These are phyloP conservation scores for Thamnophis sirtalis DNA, from an alignment of 2,113 vertebrate genomes.

Conservation along the genomic window DNA sequence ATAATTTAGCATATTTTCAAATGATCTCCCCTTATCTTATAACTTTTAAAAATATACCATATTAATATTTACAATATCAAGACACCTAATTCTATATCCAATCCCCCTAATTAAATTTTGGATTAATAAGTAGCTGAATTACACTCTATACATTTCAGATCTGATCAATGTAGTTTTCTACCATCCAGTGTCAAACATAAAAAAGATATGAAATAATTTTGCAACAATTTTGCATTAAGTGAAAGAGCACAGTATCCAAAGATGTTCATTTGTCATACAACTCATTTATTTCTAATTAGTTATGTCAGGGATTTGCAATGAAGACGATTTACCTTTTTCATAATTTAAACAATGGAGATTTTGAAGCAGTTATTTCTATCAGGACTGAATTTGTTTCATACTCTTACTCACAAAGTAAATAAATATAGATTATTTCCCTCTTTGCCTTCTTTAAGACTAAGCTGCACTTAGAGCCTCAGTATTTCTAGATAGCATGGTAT, in stretches of 20 bases:
- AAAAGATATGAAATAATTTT: conserved; percentile 46
- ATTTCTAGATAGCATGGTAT: conserved; percentile 52
- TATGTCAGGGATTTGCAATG: conserved; percentile 42
- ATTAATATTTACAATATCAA: conserved; percentile 50
- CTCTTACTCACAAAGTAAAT: conserved; percentile 40
- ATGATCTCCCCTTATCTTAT: conserved; percentile 28
- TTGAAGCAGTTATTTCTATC: conserved; percentile 11
- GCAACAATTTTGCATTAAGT: conserved; percentile 43
- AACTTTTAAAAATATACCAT: conserved; percentile 37
- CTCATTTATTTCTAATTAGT: conserved; percentile 34
- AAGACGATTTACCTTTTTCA: conserved; percentile 25
- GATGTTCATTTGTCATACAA: conserved; percentile 41
- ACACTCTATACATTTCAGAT: conserved; percentile 51
- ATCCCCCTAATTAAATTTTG: conserved; percentile 53
- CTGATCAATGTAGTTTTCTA: conserved; percentile 51
- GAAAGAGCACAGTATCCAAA: conserved; percentile 32
- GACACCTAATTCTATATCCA: conserved; percentile 28
- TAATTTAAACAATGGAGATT: conserved; percentile 25
- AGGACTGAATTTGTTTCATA: conserved; percentile 1
- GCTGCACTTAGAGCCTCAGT: conserved; percentile 37
- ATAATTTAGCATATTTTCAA: conserved; percentile 40
- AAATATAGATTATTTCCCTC: conserved; percentile 19
- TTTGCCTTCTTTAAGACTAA: conserved; percentile 36
- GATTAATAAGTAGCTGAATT: conserved; percentile 45
- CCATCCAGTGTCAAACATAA: conserved; percentile 50